Evolutionary conservation across 2,797 vertebrate genomes (phyloP).

Genomic region (Poeciliopsis paucimaculata): DNA sequence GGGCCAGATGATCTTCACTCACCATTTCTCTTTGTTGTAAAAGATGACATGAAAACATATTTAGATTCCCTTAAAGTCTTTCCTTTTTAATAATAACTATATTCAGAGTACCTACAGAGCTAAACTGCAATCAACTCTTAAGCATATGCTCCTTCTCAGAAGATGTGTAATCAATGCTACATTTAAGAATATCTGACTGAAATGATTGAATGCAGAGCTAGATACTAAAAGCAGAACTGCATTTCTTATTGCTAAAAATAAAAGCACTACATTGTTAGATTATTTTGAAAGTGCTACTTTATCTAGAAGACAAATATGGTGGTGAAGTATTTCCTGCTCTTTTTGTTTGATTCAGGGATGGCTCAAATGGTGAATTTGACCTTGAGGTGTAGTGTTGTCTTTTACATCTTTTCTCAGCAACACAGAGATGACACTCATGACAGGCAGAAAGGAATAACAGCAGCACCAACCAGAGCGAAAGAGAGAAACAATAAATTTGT

Average conservation of each 20-base stretch:
- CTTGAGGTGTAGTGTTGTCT: conserved; percentile 6
- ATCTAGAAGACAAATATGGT: background rate
- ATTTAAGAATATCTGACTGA: background rate
- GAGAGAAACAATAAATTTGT: conserved; percentile 4
- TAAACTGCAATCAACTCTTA: background rate
- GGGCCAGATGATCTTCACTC: background rate
- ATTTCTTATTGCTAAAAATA: background rate
- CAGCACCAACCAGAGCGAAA: background rate
- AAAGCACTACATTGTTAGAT: background rate
- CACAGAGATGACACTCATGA: background rate
- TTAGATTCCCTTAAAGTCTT: background rate
- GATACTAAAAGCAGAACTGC: background rate
- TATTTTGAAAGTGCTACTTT: background rate
- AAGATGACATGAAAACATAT: background rate
- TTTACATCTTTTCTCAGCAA: conserved; percentile 7
- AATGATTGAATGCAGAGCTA: background rate
- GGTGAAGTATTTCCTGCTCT: background rate
- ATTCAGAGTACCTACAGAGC: background rate
- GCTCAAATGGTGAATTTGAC: conserved; percentile 19
- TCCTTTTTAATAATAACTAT: background rate
- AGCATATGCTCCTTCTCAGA: background rate
- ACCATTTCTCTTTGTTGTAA: background rate
- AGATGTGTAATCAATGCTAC: background rate
- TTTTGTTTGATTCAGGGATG: conserved; percentile 1
- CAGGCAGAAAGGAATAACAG: background rate